These are phyloP conservation scores for Nephrotoma guestfalica DNA, from an alignment of 2,888 invertebrate genomes.

Conservation along the genomic window DNA sequence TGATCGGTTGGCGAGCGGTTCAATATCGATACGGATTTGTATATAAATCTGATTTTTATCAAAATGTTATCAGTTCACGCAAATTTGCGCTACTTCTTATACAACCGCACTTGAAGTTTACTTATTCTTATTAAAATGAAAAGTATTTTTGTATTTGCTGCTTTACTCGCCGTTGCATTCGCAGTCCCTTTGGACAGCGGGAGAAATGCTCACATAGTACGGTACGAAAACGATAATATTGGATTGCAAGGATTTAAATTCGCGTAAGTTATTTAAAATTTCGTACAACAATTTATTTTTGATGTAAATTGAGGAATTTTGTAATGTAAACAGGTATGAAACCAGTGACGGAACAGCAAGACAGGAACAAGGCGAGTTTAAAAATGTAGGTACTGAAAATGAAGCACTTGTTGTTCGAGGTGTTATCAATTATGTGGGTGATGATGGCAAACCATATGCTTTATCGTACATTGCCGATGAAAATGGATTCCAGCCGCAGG, in stretches of 20 bases:
- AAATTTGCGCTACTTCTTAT: background rate
- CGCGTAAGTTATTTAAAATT: constrained; percentile 1
- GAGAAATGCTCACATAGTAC: constrained; percentile 7
- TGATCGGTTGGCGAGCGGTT: background rate
- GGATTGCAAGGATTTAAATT: constrained; percentile 8
- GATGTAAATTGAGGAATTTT: background rate
- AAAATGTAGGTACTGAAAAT: constrained; percentile 46
- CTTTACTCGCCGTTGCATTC: background rate
- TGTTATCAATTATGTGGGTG: constrained; percentile 43
- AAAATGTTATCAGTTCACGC: background rate
- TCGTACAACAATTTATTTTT: background rate
- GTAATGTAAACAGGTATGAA: constrained; percentile 34
- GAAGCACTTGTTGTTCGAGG: constrained; percentile 47
- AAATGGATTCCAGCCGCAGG: constrained; percentile 33
- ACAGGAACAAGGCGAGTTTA: constrained; percentile 42
- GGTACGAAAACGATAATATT: constrained; percentile 9
- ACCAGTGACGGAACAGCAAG: constrained; percentile 49
- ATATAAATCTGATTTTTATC: background rate
- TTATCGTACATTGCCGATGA: constrained; percentile 32
- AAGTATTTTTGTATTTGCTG: background rate
- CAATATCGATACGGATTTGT: background rate
- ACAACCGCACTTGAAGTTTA: background rate
- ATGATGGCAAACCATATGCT: constrained; percentile 45
- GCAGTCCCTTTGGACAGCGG: background rate
- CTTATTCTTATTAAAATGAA: background rate